Evolutionary conservation across 2,113 vertebrate species (phyloP).

Genomic region (Mustela lutreola): DNA sequence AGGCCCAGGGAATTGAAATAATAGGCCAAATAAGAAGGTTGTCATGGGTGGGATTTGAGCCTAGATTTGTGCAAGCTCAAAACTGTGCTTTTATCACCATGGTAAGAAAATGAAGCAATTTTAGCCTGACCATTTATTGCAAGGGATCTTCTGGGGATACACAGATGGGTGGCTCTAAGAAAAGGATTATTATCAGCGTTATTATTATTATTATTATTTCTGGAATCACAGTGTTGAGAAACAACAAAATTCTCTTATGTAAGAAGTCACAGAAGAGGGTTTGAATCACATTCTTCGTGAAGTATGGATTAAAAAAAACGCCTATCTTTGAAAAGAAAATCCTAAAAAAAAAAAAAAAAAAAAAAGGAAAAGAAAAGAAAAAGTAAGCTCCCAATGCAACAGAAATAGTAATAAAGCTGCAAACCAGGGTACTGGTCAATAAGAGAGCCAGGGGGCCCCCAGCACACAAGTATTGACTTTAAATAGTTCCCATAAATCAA

Average conservation of each 20-base stretch:
- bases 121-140: neutral
- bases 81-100: neutral
- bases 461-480: slow-evolving; percentile 2
- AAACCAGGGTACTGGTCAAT: neutral
- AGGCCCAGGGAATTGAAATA: neutral
- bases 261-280: slow-evolving; percentile 5
- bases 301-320: neutral
- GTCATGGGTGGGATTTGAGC: neutral
- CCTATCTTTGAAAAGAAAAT: slow-evolving; percentile 35
- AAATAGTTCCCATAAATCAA: slow-evolving; percentile 56
- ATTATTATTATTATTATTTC: neutral
- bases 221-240: neutral
- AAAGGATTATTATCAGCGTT: neutral
- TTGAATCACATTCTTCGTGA: neutral
- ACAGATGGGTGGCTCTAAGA: neutral
- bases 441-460: neutral
- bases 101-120: neutral
- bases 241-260: neutral
- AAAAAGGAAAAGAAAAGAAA: neutral
- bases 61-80: neutral
- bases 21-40: neutral
- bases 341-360: neutral
- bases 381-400: neutral
- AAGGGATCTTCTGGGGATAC: neutral
- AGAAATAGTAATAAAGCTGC: slow-evolving; percentile 12